A percentile compares a stretch with the other conserved stretches of the same genome.
Evolutionary conservation across 2,888 invertebrate genomes (phyloP).

Genomic region (Melitaea athalia): DNA sequence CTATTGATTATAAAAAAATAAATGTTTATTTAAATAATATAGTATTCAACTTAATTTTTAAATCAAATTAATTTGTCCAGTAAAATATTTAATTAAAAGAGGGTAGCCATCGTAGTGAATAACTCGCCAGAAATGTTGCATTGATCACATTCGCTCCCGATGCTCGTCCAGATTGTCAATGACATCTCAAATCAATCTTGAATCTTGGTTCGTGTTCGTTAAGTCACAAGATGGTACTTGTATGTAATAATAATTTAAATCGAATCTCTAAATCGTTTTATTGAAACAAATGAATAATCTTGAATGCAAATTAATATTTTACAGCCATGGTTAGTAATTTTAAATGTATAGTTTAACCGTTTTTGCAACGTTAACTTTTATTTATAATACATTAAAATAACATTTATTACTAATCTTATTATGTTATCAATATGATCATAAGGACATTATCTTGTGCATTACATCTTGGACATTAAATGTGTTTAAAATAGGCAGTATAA

Average conservation of each 20-base stretch:
- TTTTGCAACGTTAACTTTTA: no score
- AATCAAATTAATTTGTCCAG: no score
- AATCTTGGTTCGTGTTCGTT: constrained; percentile 30
- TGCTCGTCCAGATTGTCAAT: constrained; percentile 33
- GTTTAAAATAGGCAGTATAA: no score
- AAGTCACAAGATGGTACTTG: background rate
- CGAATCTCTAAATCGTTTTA: constrained; percentile 1
- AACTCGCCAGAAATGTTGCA: constrained; percentile 22
- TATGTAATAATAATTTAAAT: constrained; percentile 40
- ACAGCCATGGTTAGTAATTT: background rate
- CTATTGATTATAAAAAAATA: no score
- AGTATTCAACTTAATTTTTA: background rate
- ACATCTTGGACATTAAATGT: no score
- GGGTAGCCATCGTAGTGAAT: constrained; percentile 16
- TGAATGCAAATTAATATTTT: background rate
- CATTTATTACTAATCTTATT: no score
- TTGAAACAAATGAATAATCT: background rate
- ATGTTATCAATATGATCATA: no score
- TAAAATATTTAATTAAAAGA: no score
- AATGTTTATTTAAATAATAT: no score
- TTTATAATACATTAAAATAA: no score
- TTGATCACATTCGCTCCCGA: constrained; percentile 16
- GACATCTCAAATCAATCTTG: constrained; percentile 32
- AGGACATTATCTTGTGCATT: no score
- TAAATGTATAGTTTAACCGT: background rate